Evolutionary conservation across 2,113 vertebrate genomes (phyloP).

Genomic region (Tragelaphus scriptus): DNA sequence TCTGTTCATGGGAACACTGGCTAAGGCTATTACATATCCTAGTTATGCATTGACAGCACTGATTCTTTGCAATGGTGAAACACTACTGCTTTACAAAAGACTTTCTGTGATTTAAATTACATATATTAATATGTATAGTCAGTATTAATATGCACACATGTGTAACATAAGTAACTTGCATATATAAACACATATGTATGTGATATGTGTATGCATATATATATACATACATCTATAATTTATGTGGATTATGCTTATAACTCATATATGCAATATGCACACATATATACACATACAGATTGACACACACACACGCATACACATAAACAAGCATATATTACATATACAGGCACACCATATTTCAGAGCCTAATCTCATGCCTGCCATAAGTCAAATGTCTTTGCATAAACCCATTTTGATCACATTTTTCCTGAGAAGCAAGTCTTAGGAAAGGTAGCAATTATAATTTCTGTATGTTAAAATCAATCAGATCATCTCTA

Average conservation of each 20-base stretch:
- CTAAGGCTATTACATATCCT: not conserved
- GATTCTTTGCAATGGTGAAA: not conserved
- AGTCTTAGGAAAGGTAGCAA: not conserved
- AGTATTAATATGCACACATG: not conserved
- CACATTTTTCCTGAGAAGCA: not conserved
- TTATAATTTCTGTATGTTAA: conserved; percentile 28
- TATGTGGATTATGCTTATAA: not conserved
- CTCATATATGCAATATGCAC: not conserved
- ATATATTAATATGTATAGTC: not conserved
- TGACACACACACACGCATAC: not conserved
- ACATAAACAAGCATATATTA: not conserved
- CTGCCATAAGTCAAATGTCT: conserved; percentile 32
- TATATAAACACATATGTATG: not conserved
- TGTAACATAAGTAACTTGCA: not conserved
- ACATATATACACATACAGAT: not conserved
- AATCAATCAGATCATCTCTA: not conserved
- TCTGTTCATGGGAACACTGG: not conserved
- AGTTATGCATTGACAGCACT: not conserved
- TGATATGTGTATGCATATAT: not conserved
- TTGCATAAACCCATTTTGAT: conserved; percentile 17
- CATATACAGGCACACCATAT: not conserved
- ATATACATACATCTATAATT: not conserved
- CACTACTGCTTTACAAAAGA: not conserved
- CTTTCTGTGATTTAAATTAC: not conserved
- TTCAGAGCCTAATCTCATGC: not conserved